Evolutionary conservation across 2,888 invertebrate genomes (phyloP).

Genomic region (Brachyptera putata): DNA sequence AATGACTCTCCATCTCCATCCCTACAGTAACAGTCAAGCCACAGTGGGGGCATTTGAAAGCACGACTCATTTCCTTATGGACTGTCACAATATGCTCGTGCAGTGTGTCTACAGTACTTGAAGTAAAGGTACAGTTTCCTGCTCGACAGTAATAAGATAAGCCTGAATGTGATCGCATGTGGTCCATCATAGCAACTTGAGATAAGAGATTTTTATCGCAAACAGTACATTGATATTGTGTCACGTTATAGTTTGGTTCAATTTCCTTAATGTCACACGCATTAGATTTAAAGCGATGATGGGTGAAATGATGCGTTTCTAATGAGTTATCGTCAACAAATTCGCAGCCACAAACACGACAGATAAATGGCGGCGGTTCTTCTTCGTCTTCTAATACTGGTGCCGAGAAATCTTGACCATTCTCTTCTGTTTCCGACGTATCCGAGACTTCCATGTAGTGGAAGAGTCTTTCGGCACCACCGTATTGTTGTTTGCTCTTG

Average conservation of each 20-base stretch:
- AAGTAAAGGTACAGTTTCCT: slow-evolving; percentile 38
- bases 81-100: slow-evolving; percentile 22
- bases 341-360: slow-evolving; percentile 52
- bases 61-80: neutral
- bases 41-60: slow-evolving; percentile 39
- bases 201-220: slow-evolving; percentile 47
- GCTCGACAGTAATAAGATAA: slow-evolving; percentile 41
- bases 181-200: slow-evolving; percentile 48
- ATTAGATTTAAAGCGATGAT: slow-evolving; percentile 38
- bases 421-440: slow-evolving; percentile 58
- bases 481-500: slow-evolving; percentile 43
- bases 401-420: slow-evolving; percentile 21
- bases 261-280: slow-evolving; percentile 12
- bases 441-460: slow-evolving; percentile 71
- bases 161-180: slow-evolving; percentile 48
- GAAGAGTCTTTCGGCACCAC: slow-evolving; percentile 63
- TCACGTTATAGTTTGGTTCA: slow-evolving; percentile 27
- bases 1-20: slow-evolving; percentile 35
- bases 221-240: slow-evolving; percentile 46
- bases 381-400: slow-evolving; percentile 37
- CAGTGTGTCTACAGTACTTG: slow-evolving; percentile 28
- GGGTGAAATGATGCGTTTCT: slow-evolving; percentile 48
- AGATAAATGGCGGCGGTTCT: slow-evolving; percentile 49
- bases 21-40: slow-evolving; percentile 30
- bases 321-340: slow-evolving; percentile 51